phyloP scores from a whole-genome alignment of 2,113 vertebrate species.

The Xiphophorus maculatus region DNA sequence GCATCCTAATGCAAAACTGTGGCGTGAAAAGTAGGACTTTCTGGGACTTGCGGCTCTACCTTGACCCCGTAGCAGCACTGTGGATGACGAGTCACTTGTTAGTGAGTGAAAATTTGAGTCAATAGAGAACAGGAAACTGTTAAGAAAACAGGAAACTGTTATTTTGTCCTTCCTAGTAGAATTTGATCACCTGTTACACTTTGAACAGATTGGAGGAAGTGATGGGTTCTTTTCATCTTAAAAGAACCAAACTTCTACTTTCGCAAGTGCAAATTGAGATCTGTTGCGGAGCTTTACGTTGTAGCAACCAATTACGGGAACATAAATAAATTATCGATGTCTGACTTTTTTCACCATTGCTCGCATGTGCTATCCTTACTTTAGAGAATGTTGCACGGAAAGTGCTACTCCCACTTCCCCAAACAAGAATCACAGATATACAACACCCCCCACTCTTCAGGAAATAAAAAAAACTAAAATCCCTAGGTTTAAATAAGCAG shows the following conservation, averaged over 20 bases:
- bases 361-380: background rate
- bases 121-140: constrained; percentile 33
- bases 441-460: constrained; percentile 50
- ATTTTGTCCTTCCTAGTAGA: constrained; percentile 23
- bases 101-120: background rate
- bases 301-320: background rate
- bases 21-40: constrained; percentile 61
- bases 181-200: constrained; percentile 17
- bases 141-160: constrained; percentile 33
- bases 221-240: constrained; percentile 32
- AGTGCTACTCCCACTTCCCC: constrained; percentile 12
- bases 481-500: constrained; percentile 81
- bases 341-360: constrained; percentile 5
- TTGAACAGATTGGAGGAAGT: constrained; percentile 16
- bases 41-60: constrained; percentile 59
- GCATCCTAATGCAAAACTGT: constrained; percentile 73
- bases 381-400: background rate
- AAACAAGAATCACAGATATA: constrained; percentile 25
- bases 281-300: constrained; percentile 22
- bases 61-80: constrained; percentile 33
- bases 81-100: constrained; percentile 23
- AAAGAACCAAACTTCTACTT: background rate
- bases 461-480: constrained; percentile 66
- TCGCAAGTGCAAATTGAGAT: constrained; percentile 1
- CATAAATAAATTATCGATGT: background rate